These are phyloP conservation scores for Microcebus griseorufus DNA, from an alignment of 2,113 vertebrate genomes.

Conservation along the genomic window DNA sequence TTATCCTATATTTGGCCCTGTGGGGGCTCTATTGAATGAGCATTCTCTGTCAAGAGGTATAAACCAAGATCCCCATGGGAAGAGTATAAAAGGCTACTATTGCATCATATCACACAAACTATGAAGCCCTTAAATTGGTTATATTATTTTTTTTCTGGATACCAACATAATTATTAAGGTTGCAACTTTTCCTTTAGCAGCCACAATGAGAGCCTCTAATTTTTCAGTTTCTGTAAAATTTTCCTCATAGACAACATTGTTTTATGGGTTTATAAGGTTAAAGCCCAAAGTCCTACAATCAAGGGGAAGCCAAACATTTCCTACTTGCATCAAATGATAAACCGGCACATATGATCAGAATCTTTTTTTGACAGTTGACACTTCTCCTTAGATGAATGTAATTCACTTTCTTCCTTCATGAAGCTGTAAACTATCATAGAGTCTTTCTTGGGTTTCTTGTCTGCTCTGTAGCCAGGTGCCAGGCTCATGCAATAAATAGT, in stretches of 20 bases:
- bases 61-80: conserved; percentile 31
- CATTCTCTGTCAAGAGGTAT: conserved; percentile 5
- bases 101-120: not conserved
- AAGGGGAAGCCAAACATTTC: conserved; percentile 5
- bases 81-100: not conserved
- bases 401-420: not conserved
- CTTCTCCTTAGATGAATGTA: not conserved
- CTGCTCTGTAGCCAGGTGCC: not conserved
- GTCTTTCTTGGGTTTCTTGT: not conserved
- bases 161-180: not conserved
- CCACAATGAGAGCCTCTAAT: not conserved
- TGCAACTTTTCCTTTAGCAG: not conserved
- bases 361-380: not conserved
- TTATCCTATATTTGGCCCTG: not conserved
- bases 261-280: not conserved
- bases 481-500: not conserved
- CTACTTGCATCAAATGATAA: not conserved
- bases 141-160: not conserved
- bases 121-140: not conserved
- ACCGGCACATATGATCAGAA: not conserved
- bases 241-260: not conserved
- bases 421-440: not conserved
- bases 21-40: not conserved
- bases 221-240: not conserved
- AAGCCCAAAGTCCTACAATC: not conserved